Evolutionary conservation across 2,113 vertebrate species (phyloP).

Genomic region (Murina feae): DNA sequence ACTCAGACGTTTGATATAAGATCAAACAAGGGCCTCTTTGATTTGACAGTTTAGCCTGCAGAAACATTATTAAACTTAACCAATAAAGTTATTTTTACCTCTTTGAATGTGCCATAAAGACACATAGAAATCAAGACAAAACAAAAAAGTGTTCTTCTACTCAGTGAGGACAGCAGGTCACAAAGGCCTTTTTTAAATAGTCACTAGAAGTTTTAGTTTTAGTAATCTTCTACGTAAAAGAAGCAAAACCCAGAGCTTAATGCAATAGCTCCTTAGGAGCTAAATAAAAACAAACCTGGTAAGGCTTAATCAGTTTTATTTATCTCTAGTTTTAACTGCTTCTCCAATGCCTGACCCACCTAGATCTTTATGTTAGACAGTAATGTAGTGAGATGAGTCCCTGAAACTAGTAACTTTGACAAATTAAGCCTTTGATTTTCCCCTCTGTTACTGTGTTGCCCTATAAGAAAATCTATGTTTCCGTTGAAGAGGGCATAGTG

Average conservation of each 20-base stretch:
- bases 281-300: neutral
- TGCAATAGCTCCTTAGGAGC: neutral
- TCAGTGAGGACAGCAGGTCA: neutral
- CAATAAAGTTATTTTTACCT: neutral
- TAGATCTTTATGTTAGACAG: neutral
- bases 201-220: neutral
- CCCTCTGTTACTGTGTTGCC: neutral
- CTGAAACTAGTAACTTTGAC: neutral
- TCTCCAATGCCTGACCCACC: neutral
- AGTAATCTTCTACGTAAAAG: conserved; percentile 1
- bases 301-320: neutral
- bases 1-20: neutral
- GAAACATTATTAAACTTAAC: neutral
- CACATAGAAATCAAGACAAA: neutral
- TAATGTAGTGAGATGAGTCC: neutral
- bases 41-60: neutral
- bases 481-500: neutral
- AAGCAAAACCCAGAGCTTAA: neutral
- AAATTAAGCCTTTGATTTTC: neutral
- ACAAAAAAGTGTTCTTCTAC: neutral
- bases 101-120: neutral
- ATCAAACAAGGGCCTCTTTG: neutral
- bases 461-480: neutral
- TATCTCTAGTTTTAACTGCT: neutral
- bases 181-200: neutral